A percentile compares a stretch with the other conserved stretches of the same genome.
Conservation (phyloP, 2,888 invertebrate genomes). For the Meganola albula region DNA sequence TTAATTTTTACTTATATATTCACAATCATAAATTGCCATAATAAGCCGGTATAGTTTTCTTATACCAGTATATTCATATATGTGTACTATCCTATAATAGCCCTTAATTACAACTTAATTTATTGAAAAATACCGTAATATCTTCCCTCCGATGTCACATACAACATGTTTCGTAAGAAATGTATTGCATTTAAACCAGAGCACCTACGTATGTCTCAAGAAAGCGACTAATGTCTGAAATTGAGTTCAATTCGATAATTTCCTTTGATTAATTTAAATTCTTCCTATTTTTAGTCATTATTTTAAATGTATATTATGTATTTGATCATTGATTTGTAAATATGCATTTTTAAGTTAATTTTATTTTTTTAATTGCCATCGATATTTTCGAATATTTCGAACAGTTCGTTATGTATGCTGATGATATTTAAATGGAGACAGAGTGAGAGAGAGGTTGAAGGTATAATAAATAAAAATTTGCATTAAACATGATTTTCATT, state of each 20-base stretch:
- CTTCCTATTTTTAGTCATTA: constrained; percentile 69
- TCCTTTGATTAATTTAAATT: constrained; percentile 49
- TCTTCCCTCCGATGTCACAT: constrained; percentile 51
- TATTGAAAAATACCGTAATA: constrained; percentile 38
- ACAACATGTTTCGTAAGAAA: constrained; percentile 31
- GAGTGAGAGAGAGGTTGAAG: constrained; percentile 62
- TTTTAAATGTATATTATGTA: constrained; percentile 74
- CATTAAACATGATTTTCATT: constrained; percentile 64
- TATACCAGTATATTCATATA: constrained; percentile 44
- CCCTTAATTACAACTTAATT: constrained; percentile 38
- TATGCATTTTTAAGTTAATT: constrained; percentile 71
- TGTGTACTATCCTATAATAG: constrained; percentile 33
- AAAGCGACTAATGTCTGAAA: constrained; percentile 42
- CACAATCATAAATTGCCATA: constrained; percentile 72
- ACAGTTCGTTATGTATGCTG: constrained; percentile 56
- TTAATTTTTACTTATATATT: constrained; percentile 62
- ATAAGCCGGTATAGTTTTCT: constrained; percentile 51
- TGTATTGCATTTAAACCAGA: constrained; percentile 52
- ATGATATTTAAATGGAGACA: constrained; percentile 66
- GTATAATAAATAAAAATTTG: constrained; percentile 67
- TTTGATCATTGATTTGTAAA: constrained; percentile 72
- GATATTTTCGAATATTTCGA: constrained; percentile 59
- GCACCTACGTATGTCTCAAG: constrained; percentile 36
- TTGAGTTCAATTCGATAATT: constrained; percentile 45
- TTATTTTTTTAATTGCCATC: constrained; percentile 71